These are phyloP conservation scores for Heliconius erato DNA, from an alignment of 2,888 invertebrate species.

Conservation along the genomic window DNA sequence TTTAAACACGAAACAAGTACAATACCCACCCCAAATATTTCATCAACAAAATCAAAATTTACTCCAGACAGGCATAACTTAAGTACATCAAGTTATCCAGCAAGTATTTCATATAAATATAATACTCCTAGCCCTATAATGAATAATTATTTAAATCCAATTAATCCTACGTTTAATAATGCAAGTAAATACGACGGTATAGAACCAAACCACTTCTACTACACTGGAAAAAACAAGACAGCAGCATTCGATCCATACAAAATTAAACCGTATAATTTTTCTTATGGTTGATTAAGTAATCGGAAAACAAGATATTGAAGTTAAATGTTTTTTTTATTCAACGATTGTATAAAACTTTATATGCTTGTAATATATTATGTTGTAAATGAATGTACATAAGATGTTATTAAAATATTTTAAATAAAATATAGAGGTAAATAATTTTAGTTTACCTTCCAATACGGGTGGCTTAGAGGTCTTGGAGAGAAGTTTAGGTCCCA, in stretches of 20 bases:
- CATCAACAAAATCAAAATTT: background rate
- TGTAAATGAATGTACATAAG: background rate
- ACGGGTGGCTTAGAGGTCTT: constrained; percentile 90
- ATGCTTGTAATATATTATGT: background rate
- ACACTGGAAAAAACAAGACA: constrained; percentile 24
- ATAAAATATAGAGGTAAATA: background rate
- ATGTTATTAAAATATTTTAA: background rate
- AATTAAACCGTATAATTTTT: constrained; percentile 59
- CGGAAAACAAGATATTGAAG: background rate
- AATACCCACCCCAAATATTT: background rate
- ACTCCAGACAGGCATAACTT: background rate
- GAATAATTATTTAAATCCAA: constrained; percentile 17
- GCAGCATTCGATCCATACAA: constrained; percentile 57
- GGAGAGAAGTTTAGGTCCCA: constrained; percentile 91
- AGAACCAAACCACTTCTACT: constrained; percentile 40
- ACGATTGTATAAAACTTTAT: background rate
- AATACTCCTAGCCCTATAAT: background rate
- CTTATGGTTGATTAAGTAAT: constrained; percentile 45
- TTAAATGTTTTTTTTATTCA: background rate
- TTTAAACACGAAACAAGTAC: background rate
- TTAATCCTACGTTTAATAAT: constrained; percentile 26
- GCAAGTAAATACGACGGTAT: constrained; percentile 26
- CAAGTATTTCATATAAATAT: background rate
- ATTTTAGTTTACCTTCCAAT: constrained; percentile 83
- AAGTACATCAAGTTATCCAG: constrained; percentile 1